Evolutionary conservation across 2,797 vertebrate species (phyloP).

Genomic region (Bufotes viridis): DNA sequence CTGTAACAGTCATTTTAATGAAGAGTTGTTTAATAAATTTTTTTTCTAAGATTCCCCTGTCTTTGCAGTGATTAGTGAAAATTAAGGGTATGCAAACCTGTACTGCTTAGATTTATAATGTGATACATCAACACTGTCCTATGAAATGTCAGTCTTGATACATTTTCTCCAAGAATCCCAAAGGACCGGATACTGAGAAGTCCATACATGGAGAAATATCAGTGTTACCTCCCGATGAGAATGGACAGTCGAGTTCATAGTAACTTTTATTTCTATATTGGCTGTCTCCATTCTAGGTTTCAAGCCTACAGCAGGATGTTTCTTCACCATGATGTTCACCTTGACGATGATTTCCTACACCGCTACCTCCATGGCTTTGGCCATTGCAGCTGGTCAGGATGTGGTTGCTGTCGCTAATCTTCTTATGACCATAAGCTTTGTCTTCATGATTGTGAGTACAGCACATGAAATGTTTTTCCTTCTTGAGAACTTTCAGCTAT

Average conservation of each 20-base stretch:
- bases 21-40: too few species aligned
- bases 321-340: slow-evolving; percentile 85
- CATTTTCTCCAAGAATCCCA: too few species aligned
- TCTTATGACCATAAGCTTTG: slow-evolving; percentile 83
- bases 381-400: slow-evolving; percentile 87
- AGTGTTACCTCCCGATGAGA: too few species aligned
- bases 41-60: too few species aligned
- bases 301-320: slow-evolving; percentile 76
- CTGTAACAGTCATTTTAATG: too few species aligned
- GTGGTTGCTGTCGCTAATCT: slow-evolving; percentile 86
- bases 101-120: too few species aligned
- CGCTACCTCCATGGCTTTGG: slow-evolving; percentile 86
- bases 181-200: too few species aligned
- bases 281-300: slow-evolving; percentile 75
- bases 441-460: slow-evolving; percentile 92
- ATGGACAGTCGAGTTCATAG: neutral
- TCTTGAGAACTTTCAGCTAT: neutral
- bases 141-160: too few species aligned
- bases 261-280: neutral
- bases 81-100: too few species aligned
- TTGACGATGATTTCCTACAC: slow-evolving; percentile 84
- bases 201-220: too few species aligned
- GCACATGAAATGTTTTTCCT: neutral
- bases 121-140: too few species aligned
- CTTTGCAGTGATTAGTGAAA: too few species aligned